phyloP scores from a whole-genome alignment of 2,113 vertebrate genomes.

The Gila orcuttii region DNA sequence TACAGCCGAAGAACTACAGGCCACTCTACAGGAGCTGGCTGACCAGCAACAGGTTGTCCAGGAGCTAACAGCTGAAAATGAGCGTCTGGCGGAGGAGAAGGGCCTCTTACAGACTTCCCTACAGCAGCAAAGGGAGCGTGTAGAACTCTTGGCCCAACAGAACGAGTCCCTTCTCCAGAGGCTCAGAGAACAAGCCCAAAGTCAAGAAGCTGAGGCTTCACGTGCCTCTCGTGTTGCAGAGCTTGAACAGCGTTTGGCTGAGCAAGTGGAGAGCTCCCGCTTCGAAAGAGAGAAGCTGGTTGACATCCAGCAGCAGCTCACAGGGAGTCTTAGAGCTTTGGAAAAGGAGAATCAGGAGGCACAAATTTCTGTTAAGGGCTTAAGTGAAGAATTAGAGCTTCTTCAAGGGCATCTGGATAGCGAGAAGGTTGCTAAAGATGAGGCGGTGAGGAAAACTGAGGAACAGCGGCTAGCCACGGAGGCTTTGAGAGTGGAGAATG shows the following conservation, averaged over 20 bases:
- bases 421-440: slow-evolving; percentile 72
- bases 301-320: slow-evolving; percentile 94
- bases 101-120: slow-evolving; percentile 88
- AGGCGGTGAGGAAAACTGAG: slow-evolving; percentile 73
- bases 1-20: slow-evolving; percentile 92
- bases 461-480: slow-evolving; percentile 78
- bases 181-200: slow-evolving; percentile 82
- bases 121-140: slow-evolving; percentile 87
- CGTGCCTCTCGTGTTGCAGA: slow-evolving; percentile 79
- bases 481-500: slow-evolving; percentile 82
- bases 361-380: slow-evolving; percentile 73
- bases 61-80: slow-evolving; percentile 92
- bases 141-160: slow-evolving; percentile 88
- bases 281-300: slow-evolving; percentile 95
- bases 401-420: slow-evolving; percentile 77
- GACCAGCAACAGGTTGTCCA: slow-evolving; percentile 97
- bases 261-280: slow-evolving; percentile 86
- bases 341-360: slow-evolving; percentile 90
- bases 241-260: slow-evolving; percentile 85
- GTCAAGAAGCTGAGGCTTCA: slow-evolving; percentile 76
- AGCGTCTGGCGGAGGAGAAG: slow-evolving; percentile 89
- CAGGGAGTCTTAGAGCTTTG: slow-evolving; percentile 84
- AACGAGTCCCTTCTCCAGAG: slow-evolving; percentile 84
- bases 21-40: slow-evolving; percentile 90
- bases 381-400: slow-evolving; percentile 83